phyloP scores from a whole-genome alignment of 53 echinoderm and acorn worm genomes.

The Zoroaster sp. region DNA sequence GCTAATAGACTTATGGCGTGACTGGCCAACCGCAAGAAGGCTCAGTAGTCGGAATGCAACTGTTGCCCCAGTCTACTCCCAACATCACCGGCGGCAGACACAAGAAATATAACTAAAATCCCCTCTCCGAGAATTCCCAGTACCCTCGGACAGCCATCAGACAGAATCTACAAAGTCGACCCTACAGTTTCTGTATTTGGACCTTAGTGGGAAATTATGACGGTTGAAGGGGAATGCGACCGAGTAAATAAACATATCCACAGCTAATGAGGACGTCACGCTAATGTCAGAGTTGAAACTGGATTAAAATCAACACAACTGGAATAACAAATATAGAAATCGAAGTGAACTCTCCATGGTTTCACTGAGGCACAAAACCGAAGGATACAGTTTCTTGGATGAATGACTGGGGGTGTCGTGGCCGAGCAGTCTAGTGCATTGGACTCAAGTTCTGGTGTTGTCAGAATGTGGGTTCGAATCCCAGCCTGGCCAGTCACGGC shows the following conservation, averaged over 20 bases:
- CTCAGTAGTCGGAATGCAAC: neutral
- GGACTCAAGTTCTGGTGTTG: no score
- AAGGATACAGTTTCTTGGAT: no score
- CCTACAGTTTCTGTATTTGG: neutral
- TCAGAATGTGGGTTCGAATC: no score
- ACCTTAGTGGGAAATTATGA: neutral
- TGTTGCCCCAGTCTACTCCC: neutral
- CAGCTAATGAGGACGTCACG: neutral
- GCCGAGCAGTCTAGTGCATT: no score
- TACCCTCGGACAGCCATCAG: neutral
- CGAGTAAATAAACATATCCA: slow-evolving; percentile 16
- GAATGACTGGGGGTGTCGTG: no score
- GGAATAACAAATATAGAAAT: neutral
- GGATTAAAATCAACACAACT: neutral
- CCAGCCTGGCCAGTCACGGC: no score
- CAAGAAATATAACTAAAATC: neutral
- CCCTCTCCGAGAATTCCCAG: neutral
- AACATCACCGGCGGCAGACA: neutral
- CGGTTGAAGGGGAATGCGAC: neutral
- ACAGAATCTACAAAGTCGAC: neutral
- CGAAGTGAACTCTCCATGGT: neutral
- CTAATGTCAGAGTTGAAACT: slow-evolving; percentile 14
- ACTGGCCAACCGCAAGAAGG: neutral
- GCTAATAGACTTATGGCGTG: neutral
- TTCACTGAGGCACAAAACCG: no score